Evolutionary conservation across 2,888 invertebrate genomes (phyloP), one percentile per base, ranked within the genome.

Genomic region (Panzeria rudis): DNA sequence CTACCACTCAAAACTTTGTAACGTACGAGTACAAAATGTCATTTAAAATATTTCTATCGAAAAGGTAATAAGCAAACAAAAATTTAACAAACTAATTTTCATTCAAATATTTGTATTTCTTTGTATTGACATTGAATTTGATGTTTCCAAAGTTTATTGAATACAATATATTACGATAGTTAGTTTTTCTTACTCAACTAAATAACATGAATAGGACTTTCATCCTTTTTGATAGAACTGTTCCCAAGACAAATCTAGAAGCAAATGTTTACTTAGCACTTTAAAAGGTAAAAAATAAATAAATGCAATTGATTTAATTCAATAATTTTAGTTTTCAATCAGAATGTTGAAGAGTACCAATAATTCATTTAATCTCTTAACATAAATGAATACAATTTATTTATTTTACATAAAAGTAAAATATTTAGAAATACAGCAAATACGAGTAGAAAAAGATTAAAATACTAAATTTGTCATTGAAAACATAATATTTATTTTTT

Each of bases 301-400:
- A 56, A 20, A 56, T 8, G 9, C 0, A 38, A 32, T 6, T 11
- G n/a, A 23, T 13, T 13, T 52, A 11, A 13, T 29, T 50, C 15
- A 50, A 35, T 38, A 62, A 41, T 50, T 68, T 50, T 69, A 17
- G 15, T 47, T 47, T 73, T 61, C 47, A 73, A 73, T 73, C 61
- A 73, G 59, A 61, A 61, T 50, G 17, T 35, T 62, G 50, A 4
- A 73, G 38, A 73, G 35, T 38, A 17, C 1, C 29, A 64, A 41
- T 64, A 73, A 75, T 62, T 25, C 62, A 38, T 62, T 62, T 73
- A 62, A 62, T 73, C 38, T 35, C 13, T 7, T 23, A 20, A 32
- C 20, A 9, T 20, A 72, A 72, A 20, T 17, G n/a, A 47, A 62
- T 50, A 32, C 11, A 69, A 52, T 68, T 32, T 68, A 15, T 35